These are phyloP conservation scores for Dryobotodes eremita DNA, from an alignment of 2,888 invertebrate species.

Conservation along the genomic window DNA sequence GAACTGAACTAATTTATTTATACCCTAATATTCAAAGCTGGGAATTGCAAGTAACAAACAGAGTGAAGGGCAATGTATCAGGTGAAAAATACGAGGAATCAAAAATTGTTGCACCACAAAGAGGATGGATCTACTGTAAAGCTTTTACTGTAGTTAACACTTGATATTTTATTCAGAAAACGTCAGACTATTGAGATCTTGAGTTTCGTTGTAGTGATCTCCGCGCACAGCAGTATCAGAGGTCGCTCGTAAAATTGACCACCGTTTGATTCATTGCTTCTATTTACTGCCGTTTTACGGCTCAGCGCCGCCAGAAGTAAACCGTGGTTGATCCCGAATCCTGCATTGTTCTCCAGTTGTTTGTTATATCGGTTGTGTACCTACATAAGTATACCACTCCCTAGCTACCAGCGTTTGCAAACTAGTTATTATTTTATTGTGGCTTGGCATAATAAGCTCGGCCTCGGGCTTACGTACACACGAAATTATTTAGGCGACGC, in stretches of 20 bases:
- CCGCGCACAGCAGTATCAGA: conserved; percentile 53
- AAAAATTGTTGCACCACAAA: neutral
- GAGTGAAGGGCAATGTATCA: neutral
- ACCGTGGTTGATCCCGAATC: conserved; percentile 39
- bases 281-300: conserved; percentile 74
- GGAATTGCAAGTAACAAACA: conserved; percentile 3
- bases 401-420: conserved; percentile 10
- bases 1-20: neutral
- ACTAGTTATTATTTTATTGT: conserved; percentile 26
- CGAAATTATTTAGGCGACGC: conserved; percentile 35
- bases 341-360: conserved; percentile 57
- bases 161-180: conserved; percentile 14
- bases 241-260: conserved; percentile 79
- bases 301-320: conserved; percentile 63
- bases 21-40: neutral
- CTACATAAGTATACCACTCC: neutral
- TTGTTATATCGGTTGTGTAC: conserved; percentile 33
- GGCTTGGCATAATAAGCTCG: conserved; percentile 15
- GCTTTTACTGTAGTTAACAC: conserved; percentile 6
- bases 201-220: conserved; percentile 42
- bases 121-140: neutral
- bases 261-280: conserved; percentile 75
- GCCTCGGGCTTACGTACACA: conserved; percentile 25
- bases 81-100: neutral
- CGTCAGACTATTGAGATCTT: conserved; percentile 5